These are phyloP conservation scores for Ctenomys sociabilis DNA, from an alignment of 2,113 vertebrate species.

Conservation along the genomic window DNA sequence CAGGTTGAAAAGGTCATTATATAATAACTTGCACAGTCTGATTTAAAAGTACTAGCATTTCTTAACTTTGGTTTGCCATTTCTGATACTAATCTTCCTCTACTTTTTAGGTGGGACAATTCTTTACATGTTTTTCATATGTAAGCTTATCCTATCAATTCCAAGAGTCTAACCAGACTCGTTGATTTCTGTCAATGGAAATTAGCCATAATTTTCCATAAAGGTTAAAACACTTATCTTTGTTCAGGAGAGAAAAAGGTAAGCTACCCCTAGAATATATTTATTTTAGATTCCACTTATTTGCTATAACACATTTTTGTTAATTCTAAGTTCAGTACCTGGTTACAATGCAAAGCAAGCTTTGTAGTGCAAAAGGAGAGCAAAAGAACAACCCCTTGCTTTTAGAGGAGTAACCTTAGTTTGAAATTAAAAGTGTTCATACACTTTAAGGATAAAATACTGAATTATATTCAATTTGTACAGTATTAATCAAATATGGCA, in stretches of 20 bases:
- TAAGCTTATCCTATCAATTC: background rate
- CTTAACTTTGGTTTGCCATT: background rate
- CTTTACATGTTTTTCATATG: constrained; percentile 4
- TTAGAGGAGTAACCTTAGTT: background rate
- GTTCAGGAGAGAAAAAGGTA: background rate
- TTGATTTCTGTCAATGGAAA: background rate
- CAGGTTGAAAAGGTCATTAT: background rate
- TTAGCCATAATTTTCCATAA: background rate
- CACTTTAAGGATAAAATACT: constrained; percentile 22
- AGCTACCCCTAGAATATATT: background rate
- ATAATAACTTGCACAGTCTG: background rate
- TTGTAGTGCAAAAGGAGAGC: background rate
- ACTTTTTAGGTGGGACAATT: background rate
- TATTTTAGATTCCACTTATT: background rate
- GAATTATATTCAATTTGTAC: background rate
- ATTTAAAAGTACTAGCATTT: constrained; percentile 29
- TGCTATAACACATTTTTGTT: background rate
- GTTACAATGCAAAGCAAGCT: background rate
- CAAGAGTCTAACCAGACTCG: background rate
- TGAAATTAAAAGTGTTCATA: constrained; percentile 1
- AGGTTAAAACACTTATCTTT: background rate
- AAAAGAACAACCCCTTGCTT: background rate
- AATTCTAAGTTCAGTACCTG: background rate
- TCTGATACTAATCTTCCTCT: background rate
- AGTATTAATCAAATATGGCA: background rate